Conservation (phyloP, 2,113 vertebrate genomes). For the Anhinga rufa region DNA sequence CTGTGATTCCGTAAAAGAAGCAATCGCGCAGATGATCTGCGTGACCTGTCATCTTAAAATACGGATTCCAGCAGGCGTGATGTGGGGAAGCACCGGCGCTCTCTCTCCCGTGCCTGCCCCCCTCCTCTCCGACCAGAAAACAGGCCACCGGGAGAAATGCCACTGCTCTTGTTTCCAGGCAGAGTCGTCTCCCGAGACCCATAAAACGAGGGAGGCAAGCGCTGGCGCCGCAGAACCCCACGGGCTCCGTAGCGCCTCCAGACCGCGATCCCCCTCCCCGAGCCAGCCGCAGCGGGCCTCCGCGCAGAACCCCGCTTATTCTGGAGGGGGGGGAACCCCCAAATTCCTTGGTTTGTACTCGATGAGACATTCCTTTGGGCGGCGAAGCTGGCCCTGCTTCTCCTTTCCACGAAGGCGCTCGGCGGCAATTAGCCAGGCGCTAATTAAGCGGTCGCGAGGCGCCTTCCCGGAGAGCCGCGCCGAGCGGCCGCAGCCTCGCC, state of each 20-base stretch:
- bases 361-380: not conserved
- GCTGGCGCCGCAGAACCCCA: not conserved
- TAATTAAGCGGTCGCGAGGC: not conserved
- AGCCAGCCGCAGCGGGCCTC: not conserved
- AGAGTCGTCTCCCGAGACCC: not conserved
- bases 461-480: too few relatives aligned
- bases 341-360: not conserved
- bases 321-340: accelerated
- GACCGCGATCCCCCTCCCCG: not conserved
- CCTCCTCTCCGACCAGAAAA: not conserved
- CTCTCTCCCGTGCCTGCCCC: not conserved
- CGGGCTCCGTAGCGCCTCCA: not conserved
- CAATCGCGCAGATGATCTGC: not conserved
- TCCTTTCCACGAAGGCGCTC: not conserved
- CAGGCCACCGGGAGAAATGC: not conserved
- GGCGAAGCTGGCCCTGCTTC: not conserved
- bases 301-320: not conserved
- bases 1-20: too few relatives aligned
- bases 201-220: not conserved
- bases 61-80: not conserved
- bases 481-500: not conserved
- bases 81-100: not conserved
- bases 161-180: not conserved
- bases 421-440: too few relatives aligned
- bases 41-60: not conserved